Percentiles rank a stretch among this genome's conserved stretches.
Conservation (phyloP, 2,888 invertebrate species). For the Dryomyza anilis region DNA sequence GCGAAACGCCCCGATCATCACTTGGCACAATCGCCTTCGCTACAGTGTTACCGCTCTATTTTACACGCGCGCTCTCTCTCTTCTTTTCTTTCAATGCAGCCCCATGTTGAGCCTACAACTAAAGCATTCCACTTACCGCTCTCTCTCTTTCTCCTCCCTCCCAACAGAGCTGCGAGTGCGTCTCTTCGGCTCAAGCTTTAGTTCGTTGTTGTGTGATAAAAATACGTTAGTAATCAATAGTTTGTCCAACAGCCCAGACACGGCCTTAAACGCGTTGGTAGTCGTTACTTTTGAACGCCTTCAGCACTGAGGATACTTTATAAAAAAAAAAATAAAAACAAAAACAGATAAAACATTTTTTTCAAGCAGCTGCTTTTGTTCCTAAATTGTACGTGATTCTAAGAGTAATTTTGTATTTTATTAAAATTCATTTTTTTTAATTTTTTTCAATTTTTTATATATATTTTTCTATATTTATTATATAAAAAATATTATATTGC, state of each 20-base stretch:
- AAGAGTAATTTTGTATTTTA: neutral
- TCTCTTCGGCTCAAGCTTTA: slow-evolving; percentile 45
- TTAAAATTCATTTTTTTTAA: neutral
- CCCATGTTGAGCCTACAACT: too few relatives aligned
- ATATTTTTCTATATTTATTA: too few relatives aligned
- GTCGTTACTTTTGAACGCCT: slow-evolving; percentile 36
- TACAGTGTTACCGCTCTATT: neutral
- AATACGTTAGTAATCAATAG: slow-evolving; percentile 61
- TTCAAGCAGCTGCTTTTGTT: slow-evolving; percentile 15
- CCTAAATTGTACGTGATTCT: slow-evolving; percentile 35
- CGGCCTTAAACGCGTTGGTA: slow-evolving; percentile 43
- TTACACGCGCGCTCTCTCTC: neutral
- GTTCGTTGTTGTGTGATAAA: slow-evolving; percentile 60
- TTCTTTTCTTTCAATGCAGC: neutral
- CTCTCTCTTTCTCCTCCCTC: too few relatives aligned
- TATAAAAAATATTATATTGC: too few relatives aligned
- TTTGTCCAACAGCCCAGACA: slow-evolving; percentile 59
- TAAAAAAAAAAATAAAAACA: too few relatives aligned
- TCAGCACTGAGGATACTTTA: slow-evolving; percentile 35
- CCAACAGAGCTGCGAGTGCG: too few relatives aligned
- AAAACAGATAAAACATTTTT: slow-evolving; percentile 20
- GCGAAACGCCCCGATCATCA: neutral
- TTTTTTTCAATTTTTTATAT: slow-evolving; percentile 2
- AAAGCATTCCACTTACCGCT: too few relatives aligned
- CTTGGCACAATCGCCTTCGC: neutral